A percentile compares a stretch with the other conserved stretches of the same genome.
Conservation (phyloP, 2,113 vertebrate species). For the Ciconia maguari region DNA sequence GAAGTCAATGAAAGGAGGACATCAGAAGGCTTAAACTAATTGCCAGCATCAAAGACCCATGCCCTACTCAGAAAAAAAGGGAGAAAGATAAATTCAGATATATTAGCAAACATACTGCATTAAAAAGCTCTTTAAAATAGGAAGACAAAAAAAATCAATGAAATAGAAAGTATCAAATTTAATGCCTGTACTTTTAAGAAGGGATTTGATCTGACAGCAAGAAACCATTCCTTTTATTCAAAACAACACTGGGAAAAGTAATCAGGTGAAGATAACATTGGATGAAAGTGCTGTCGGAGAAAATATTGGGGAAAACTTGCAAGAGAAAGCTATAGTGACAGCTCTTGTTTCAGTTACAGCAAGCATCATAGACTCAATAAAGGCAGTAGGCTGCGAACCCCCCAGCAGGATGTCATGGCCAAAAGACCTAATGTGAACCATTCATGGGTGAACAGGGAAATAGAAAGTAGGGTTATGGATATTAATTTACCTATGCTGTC, state of each 20-base stretch:
- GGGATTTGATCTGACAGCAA: slow-evolving; percentile 24
- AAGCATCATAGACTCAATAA: background rate
- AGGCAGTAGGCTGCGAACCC: background rate
- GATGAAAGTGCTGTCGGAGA: slow-evolving; percentile 46
- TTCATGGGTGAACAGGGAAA: background rate
- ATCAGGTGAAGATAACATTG: slow-evolving; percentile 52
- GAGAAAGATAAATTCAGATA: background rate
- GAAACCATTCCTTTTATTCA: slow-evolving; percentile 25
- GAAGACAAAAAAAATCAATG: background rate
- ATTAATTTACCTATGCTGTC: background rate
- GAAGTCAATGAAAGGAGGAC: background rate
- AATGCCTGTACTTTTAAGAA: background rate
- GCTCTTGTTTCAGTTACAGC: slow-evolving; percentile 29
- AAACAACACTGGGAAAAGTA: slow-evolving; percentile 12
- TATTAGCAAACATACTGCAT: background rate
- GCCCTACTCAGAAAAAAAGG: background rate
- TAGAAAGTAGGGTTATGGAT: background rate
- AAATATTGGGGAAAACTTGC: slow-evolving; percentile 42
- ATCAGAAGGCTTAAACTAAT: background rate
- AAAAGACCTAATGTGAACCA: background rate
- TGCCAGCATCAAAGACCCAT: background rate
- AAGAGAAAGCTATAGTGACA: slow-evolving; percentile 43
- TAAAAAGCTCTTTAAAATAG: background rate
- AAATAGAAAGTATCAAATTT: background rate
- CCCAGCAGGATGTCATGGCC: background rate